These are phyloP conservation scores for Eriocheir sinensis DNA, from an alignment of 1,140 invertebrate genomes.

Conservation along the genomic window DNA sequence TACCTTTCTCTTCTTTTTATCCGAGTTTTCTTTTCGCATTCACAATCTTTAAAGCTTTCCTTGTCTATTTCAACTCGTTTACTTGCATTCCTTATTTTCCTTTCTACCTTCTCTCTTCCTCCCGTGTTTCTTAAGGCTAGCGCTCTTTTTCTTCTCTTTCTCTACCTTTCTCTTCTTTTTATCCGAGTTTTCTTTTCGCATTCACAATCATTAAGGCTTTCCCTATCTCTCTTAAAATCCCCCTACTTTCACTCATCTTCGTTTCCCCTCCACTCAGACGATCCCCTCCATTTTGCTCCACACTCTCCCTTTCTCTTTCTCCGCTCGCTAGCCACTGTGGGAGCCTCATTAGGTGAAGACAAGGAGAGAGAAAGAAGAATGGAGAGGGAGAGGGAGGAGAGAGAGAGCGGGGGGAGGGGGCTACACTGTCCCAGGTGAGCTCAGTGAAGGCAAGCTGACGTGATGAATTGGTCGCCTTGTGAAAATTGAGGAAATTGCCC, in stretches of 20 bases:
- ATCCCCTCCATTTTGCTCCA: neutral
- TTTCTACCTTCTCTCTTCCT: no score
- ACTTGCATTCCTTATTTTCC: no score
- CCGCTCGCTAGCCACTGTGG: neutral
- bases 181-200: neutral
- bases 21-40: neutral
- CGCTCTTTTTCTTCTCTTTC: no score
- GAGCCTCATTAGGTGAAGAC: neutral
- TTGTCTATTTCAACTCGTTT: no score
- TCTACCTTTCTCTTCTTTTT: no score
- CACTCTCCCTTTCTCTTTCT: conserved; percentile 1
- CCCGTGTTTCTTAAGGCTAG: no score
- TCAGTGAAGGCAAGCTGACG: neutral
- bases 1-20: neutral
- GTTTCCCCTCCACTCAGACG: neutral
- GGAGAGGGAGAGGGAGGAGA: neutral
- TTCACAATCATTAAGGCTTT: neutral
- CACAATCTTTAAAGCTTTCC: neutral
- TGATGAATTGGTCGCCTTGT: neutral
- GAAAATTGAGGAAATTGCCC: neutral
- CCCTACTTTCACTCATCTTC: neutral
- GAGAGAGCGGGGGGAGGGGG: conserved; percentile 1
- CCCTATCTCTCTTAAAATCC: neutral
- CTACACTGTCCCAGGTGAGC: neutral
- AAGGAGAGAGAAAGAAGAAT: neutral